Base-by-base conservation (phyloP, 1,140 invertebrate species). In the Plectrocnemia conspersa region DNA sequence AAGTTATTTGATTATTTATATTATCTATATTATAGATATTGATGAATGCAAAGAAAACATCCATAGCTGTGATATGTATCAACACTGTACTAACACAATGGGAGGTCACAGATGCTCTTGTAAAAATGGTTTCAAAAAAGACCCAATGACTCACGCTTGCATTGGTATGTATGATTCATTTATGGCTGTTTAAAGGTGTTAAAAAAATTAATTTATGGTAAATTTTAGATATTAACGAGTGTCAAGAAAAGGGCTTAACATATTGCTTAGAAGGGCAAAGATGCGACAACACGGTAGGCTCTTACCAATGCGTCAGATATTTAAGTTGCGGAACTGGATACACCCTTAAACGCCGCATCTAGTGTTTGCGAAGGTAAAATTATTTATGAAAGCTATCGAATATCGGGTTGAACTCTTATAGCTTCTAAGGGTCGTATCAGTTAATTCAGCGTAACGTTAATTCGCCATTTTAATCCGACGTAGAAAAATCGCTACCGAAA, bases 321-420 rank as follows among this genome's bases (percentile, higher is more conserved):
- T 79, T 87, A 16, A 85, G 88, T 0, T 98, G 96, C 71, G 96
- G 96, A 0, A 98, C 94, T 0, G 96, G 97, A 0, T 98, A 98
- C 65, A 95, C 93, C 0, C 70, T 98, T n/a, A 2, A 95, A 98
- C 66, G 85, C 88, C 5, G 80, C 84, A 7, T 89, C 86, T 2
- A 86, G 91, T 50, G 75, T 82, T 54, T 98, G 95, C 71, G 89
- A 92, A 77, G 89, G 89, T 91, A 71, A 64, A n/a, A n/a, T n/a
- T n/a, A n/a, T n/a, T n/a, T n/a, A n/a, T n/a, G n/a, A n/a, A n/a
- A n/a, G n/a, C n/a, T n/a, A n/a, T n/a, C n/a, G n/a, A n/a, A n/a
- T n/a, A n/a, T n/a, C n/a, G n/a, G n/a, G n/a, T n/a, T n/a, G n/a
- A n/a, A n/a, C n/a, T n/a, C n/a, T n/a, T n/a, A n/a, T n/a, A n/a